Evolutionary conservation across 2,888 invertebrate species (phyloP), one percentile per base, ranked within the genome.

Genomic region (Drosophila eohydei): DNA sequence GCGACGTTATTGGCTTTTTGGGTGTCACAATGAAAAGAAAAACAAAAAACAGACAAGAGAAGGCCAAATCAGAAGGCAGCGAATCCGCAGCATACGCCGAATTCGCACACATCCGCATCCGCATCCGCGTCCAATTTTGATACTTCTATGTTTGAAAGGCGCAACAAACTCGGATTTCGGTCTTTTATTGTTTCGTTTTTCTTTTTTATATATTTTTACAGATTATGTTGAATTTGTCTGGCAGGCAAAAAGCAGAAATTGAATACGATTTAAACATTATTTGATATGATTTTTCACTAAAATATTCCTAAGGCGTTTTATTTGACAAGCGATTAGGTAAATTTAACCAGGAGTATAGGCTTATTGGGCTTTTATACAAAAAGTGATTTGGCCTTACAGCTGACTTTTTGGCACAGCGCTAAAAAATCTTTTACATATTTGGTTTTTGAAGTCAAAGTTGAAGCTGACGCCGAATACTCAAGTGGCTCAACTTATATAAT

Each of bases 1-100:
- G 64, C 80, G 62, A 58, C 74, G 71, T 88, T 84, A 84, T 84
- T 84, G 84, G 86, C 88, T 88, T 87, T 88, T 81, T 72, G 63
- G 65, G 79, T 73, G 74, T 71, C 71, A 68, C 73, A 57, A 63
- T 66, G 72, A 68, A 67, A 70, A 12, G 14, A 14, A 38, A 21
- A 32, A 30, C 8, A 9, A n/a, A 14, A 28, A 6, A n/a, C 9
- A 16, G 5, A 36, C 16, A 9, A 11, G 30, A 11, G 50, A 26
- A 43, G n/a, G 11, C 21, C 30, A 74, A 82, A 66, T 74, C 82
- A 56, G 56, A 64, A 74, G 79, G 67, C 72, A 62, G 66, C 70
- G 26, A 43, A 52, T 32, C 52, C 43, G 46, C 38, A 21, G 32
- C 36, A 59, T 28, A 9, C 51, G 58, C 51, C 61, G 43, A 50